Conservation (phyloP, 2,797 vertebrate genomes). For the Malurus leucopterus region DNA sequence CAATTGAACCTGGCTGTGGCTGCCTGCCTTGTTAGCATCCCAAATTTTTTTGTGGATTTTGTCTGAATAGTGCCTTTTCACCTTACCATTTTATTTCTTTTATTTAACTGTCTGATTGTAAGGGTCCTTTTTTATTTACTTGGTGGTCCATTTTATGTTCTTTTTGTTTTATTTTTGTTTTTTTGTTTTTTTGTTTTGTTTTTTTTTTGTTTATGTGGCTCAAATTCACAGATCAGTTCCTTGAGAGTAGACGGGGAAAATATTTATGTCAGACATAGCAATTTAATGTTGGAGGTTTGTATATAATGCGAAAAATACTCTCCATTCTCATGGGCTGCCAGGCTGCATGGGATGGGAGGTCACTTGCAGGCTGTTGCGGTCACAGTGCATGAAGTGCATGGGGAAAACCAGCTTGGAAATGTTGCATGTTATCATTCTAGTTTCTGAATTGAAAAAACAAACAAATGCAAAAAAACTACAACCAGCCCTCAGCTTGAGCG, state of each 20-base stretch:
- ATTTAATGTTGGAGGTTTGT: slow-evolving; percentile 99
- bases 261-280: slow-evolving; percentile 99
- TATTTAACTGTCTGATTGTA: slow-evolving; percentile 48
- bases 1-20: slow-evolving; percentile 22
- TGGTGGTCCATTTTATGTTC: slow-evolving; percentile 51
- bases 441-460: neutral
- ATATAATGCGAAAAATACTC: slow-evolving; percentile 73
- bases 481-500: neutral
- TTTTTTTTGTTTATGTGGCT: slow-evolving; percentile 67
- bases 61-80: slow-evolving; percentile 46
- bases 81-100: slow-evolving; percentile 28
- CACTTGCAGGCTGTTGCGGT: slow-evolving; percentile 83
- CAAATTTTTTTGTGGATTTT: slow-evolving; percentile 43
- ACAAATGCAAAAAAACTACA: neutral
- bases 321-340: slow-evolving; percentile 76
- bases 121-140: slow-evolving; percentile 45
- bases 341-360: slow-evolving; percentile 77
- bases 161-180: neutral
- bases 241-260: slow-evolving; percentile 97
- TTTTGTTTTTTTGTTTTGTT: neutral
- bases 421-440: slow-evolving; percentile 63
- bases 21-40: slow-evolving; percentile 35
- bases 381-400: slow-evolving; percentile 87
- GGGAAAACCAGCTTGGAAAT: slow-evolving; percentile 35
- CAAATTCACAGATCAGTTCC: slow-evolving; percentile 90